Evolutionary conservation across 2,888 invertebrate species (phyloP), one percentile per base, ranked within the genome.

Genomic region (Sipha maydis): DNA sequence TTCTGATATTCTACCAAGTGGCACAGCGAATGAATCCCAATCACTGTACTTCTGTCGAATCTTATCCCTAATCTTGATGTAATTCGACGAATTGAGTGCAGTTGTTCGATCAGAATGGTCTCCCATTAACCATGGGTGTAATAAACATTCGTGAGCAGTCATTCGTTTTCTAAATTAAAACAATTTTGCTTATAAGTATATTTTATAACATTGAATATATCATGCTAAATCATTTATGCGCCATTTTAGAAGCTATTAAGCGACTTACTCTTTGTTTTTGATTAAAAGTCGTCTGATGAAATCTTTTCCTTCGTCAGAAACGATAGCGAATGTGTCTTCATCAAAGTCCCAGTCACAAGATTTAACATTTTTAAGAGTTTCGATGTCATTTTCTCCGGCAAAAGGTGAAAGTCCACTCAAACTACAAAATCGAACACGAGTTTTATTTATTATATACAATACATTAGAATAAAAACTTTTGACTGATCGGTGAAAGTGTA

Each of bases 261-360:
- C 48, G 28, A 93, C 95, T 94, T 92, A 97, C 96, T 98, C 97
- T 93, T 98, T 99, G 92, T 96, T 97, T 92, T 97, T 96, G 89
- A 98, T 93, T 25, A 99, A 94, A 90, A 99, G 94, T 91, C 97
- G 95, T 90, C 96, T 95, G 92, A 99, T 99, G 93, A 99, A 99
- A 93, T 99, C 99, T 93, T 97, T 99, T 91, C 96, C 99, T 92
- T 99, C 98, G 89, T 97, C 97, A 0, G 99, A 99, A 85, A 99
- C 97, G 91, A 96, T 95, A 41, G 95, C 93, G 94, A 99, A 99
- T 17, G 98, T 96, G 91, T 98, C 98, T 91, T 96, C 96, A 92
- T 99, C 99, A 93, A 99, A 99, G 94, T 98, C 98, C 99, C 99
- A 99, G 92, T 99, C 98, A 92, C 99, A 99, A 19, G 97, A 97